Evolutionary conservation across 1,140 invertebrate species (phyloP).

Genomic region (Reticulitermes speratus): DNA sequence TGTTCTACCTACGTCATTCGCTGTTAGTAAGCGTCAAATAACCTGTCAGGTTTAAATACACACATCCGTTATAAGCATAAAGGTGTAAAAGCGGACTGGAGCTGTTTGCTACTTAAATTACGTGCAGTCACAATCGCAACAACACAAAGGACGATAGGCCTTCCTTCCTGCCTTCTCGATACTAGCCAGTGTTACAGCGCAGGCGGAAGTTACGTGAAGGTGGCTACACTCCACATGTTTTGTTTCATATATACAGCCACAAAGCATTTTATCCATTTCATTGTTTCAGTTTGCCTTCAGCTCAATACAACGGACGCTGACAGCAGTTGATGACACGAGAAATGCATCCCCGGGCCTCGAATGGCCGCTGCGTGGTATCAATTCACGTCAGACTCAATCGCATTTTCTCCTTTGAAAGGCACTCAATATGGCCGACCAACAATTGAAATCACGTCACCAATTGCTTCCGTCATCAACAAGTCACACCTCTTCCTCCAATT

Average conservation of each 20-base stretch:
- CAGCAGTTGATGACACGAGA: conserved; percentile 8
- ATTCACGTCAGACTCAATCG: conserved; percentile 18
- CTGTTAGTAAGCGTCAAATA: neutral
- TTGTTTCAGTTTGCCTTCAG: conserved; percentile 10
- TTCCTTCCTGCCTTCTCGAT: neutral
- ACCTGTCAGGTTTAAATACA: neutral
- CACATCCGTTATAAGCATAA: neutral
- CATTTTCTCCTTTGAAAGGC: conserved; percentile 10
- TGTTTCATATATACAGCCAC: neutral
- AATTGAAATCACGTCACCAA: conserved; percentile 2
- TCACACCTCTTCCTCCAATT: neutral
- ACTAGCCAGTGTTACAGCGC: neutral
- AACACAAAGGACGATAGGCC: neutral
- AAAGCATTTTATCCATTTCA: neutral
- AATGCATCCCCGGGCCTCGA: conserved; percentile 15
- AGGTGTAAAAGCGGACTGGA: neutral
- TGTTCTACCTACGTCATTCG: neutral
- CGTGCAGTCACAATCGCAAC: neutral
- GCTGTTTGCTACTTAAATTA: neutral
- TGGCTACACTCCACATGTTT: neutral
- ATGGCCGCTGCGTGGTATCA: neutral
- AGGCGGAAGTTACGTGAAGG: neutral
- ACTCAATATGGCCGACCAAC: neutral
- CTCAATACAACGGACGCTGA: conserved; percentile 9
- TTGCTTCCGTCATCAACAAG: neutral